phyloP scores from a whole-genome alignment of 2,797 vertebrate species.

The Chelidonichthys spinosus region DNA sequence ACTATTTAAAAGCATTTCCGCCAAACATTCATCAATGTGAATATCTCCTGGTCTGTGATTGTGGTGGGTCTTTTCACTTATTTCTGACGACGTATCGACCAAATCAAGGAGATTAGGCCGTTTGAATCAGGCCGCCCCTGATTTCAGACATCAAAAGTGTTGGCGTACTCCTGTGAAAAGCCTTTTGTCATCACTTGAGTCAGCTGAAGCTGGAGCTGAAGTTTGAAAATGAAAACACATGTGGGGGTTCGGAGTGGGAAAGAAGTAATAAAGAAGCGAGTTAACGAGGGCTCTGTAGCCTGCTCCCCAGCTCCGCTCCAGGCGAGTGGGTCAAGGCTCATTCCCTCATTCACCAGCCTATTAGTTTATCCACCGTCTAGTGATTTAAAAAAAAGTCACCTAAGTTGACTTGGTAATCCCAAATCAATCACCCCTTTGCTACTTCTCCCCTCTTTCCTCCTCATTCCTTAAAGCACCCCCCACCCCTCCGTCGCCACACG shows the following conservation, averaged over 20 bases:
- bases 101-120: not conserved
- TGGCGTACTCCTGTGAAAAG: too few species aligned
- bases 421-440: slow-evolving; percentile 15
- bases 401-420: slow-evolving; percentile 19
- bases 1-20: too few species aligned
- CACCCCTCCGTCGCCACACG: slow-evolving; percentile 3
- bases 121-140: too few species aligned
- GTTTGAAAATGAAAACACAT: too few species aligned
- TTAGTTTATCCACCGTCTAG: not conserved
- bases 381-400: slow-evolving; percentile 7
- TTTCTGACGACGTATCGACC: not conserved
- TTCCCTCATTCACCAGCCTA: not conserved
- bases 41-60: too few species aligned
- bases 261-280: too few species aligned
- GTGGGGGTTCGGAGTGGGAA: too few species aligned
- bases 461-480: slow-evolving; percentile 43
- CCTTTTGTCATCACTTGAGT: too few species aligned
- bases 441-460: slow-evolving; percentile 34
- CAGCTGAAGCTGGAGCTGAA: too few species aligned
- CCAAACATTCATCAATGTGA: not conserved
- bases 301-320: too few species aligned
- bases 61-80: not conserved
- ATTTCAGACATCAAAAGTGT: too few species aligned
- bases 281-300: too few species aligned
- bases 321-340: not conserved